These are phyloP conservation scores for Lomographa bimaculata DNA, from an alignment of 2,888 invertebrate genomes.

Conservation along the genomic window DNA sequence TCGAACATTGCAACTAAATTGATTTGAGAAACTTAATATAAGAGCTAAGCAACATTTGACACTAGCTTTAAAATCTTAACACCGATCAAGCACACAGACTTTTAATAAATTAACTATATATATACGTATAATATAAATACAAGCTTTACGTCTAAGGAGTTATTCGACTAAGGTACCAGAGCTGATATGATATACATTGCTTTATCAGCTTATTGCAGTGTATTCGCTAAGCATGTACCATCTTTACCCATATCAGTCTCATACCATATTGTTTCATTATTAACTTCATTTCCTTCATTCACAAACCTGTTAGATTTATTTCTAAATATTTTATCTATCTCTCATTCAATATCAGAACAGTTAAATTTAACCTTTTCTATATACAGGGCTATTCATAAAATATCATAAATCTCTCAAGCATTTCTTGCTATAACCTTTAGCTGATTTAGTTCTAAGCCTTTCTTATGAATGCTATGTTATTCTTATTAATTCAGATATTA, in stretches of 20 bases:
- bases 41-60: constrained; percentile 62
- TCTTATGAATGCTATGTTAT: too few relatives aligned
- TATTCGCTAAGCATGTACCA: constrained; percentile 48
- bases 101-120: constrained; percentile 58
- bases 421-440: too few relatives aligned
- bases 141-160: constrained; percentile 30
- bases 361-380: too few relatives aligned
- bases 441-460: too few relatives aligned
- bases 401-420: too few relatives aligned
- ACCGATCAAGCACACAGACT: constrained; percentile 74
- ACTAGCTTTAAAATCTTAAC: constrained; percentile 59
- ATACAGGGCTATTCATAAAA: too few relatives aligned
- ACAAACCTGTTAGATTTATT: constrained; percentile 13
- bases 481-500: too few relatives aligned
- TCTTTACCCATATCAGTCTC: constrained; percentile 50
- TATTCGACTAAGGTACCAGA: constrained; percentile 37
- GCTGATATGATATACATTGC: constrained; percentile 53
- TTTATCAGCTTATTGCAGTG: constrained; percentile 44
- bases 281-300: constrained; percentile 31
- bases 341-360: constrained; percentile 1
- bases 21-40: constrained; percentile 74
- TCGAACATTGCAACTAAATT: constrained; percentile 74
- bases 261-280: constrained; percentile 41
- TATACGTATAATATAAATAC: constrained; percentile 36
- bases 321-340: not conserved